These are phyloP conservation scores for Drosophila gaucha DNA, from an alignment of 2,888 invertebrate species.

Conservation along the genomic window DNA sequence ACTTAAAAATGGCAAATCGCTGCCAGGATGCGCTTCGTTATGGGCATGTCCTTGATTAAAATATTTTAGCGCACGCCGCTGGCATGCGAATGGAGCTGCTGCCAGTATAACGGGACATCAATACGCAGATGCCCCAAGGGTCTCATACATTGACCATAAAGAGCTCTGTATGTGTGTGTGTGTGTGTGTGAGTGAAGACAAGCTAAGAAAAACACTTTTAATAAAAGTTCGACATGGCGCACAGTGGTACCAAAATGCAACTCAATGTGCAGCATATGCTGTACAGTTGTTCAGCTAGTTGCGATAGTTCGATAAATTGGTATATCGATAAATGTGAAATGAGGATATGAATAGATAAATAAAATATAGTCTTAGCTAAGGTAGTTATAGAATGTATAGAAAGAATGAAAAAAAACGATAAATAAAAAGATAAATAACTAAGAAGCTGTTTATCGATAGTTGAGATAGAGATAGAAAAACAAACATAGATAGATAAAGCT, in stretches of 20 bases:
- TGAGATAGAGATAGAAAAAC: too few species aligned
- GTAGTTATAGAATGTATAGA: too few species aligned
- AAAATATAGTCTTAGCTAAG: too few species aligned
- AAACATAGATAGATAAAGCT: too few species aligned
- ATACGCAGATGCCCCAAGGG: slow-evolving; percentile 42
- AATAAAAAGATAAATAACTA: too few species aligned
- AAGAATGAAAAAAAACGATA: too few species aligned
- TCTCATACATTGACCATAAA: slow-evolving; percentile 44
- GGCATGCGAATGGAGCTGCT: slow-evolving; percentile 32
- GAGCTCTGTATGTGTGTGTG: slow-evolving; percentile 2
- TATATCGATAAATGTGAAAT: background rate
- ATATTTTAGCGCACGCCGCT: slow-evolving; percentile 50
- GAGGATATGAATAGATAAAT: background rate
- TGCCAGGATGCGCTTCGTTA: slow-evolving; percentile 28
- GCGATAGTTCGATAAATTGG: background rate
- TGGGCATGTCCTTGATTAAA: slow-evolving; percentile 55
- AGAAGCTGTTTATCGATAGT: too few species aligned
- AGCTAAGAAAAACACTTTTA: slow-evolving; percentile 61
- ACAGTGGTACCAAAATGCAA: slow-evolving; percentile 29
- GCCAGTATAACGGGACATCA: slow-evolving; percentile 17
- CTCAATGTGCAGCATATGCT: too few species aligned
- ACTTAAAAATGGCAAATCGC: slow-evolving; percentile 42
- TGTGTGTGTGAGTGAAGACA: slow-evolving; percentile 34
- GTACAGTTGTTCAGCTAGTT: background rate
- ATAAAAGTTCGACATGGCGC: slow-evolving; percentile 58